phyloP scores from a whole-genome alignment of 2,888 invertebrate species.

The Conistra vaccinii region DNA sequence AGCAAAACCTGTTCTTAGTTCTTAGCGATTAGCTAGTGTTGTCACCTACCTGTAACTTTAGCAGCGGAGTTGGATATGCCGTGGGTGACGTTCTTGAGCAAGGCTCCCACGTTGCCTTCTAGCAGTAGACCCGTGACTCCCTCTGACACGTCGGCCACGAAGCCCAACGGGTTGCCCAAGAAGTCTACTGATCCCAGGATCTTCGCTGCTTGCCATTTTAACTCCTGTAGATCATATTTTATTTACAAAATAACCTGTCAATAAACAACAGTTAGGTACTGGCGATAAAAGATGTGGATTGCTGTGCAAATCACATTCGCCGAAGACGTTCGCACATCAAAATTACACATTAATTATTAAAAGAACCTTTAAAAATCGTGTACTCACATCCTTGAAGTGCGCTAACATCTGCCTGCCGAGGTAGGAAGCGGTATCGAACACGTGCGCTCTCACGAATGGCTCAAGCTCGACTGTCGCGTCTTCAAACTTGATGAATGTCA shows the following conservation, averaged over 20 bases:
- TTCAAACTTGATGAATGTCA: constrained; percentile 98
- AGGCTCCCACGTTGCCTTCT: constrained; percentile 97
- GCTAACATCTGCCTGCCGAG: constrained; percentile 95
- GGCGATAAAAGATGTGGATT: not conserved
- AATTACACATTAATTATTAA: not conserved
- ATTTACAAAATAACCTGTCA: not conserved
- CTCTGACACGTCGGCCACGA: constrained; percentile 98
- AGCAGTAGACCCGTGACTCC: constrained; percentile 97
- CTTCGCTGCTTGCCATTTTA: constrained; percentile 98
- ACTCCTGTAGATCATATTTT: constrained; percentile 89
- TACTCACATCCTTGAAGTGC: constrained; percentile 95
- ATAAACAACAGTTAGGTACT: not conserved
- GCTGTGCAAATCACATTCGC: too few species aligned
- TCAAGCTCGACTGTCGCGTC: constrained; percentile 98
- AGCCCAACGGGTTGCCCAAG: constrained; percentile 98
- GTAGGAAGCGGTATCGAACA: constrained; percentile 97
- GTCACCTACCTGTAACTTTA: constrained; percentile 94
- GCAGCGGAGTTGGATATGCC: constrained; percentile 99
- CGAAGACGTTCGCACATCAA: not conserved
- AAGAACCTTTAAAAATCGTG: not conserved
- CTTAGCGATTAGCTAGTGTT: too few species aligned
- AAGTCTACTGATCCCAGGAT: constrained; percentile 99
- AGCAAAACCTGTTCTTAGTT: too few species aligned
- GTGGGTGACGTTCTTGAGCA: constrained; percentile 98
- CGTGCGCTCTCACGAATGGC: constrained; percentile 96